Evolutionary conservation across 2,888 invertebrate species (phyloP), one percentile per base, ranked within the genome.

Genomic region (Silvanus unidentatus): DNA sequence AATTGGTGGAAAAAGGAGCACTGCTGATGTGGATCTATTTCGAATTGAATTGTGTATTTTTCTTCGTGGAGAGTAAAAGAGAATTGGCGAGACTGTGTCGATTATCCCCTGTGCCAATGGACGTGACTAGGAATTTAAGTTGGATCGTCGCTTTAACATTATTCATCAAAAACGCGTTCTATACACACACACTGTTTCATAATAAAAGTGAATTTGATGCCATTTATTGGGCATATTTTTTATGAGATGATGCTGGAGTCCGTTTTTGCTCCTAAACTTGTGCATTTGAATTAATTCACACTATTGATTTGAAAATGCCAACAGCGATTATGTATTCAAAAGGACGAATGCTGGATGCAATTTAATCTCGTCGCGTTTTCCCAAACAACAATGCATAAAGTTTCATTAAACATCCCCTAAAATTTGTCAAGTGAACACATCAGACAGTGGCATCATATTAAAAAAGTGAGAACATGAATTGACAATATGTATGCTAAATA

Each of bases 81-180:
- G 63, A 12, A 32, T 62, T 61, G 64, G 64, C 62, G 64, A 57
- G 62, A 64, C 64, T 65, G 63, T 61, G 65, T 62, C 68, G 69
- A 69, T 70, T 70, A 69, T 68, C 65, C 66, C 65, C 66, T 63
- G 68, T 63, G 65, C 68, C 66, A 65, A 62, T 57, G 62, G 60
- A 70, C 70, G 70, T 71, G 70, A 68, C 65, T 64, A 55, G 66
- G 61, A 66, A 63, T 59, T 59, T 57, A 58, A 60, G 58, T 50
- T 48, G 49, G 42, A 53, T 55, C 52, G 48, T 45, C 57, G 61
- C 66, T 66, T 69, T 70, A 68, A 69, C 67, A 64, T 65, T 69
- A 69, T 71, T 69, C 70, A 70, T 69, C 71, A 69, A 69, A 69
- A 66, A 66, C 67, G 66, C 68, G 66, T 69, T 69, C 69, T 65